Conservation (phyloP, 2,113 vertebrate genomes). For the Astur gentilis region DNA sequence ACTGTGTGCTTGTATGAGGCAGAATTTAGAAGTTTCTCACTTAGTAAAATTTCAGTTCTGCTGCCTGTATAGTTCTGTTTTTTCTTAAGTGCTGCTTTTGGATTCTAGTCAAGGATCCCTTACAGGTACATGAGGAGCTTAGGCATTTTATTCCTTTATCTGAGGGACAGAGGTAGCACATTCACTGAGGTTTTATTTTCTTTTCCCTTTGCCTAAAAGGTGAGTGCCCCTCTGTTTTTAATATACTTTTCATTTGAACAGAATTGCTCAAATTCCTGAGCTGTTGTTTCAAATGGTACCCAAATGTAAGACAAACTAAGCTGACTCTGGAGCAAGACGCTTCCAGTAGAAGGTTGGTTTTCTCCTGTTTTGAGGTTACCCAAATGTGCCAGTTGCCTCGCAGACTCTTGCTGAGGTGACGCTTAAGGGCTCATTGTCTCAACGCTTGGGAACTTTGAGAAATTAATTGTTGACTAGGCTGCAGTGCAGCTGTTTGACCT, state of each 20-base stretch:
- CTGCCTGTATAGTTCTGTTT: neutral
- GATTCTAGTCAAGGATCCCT: neutral
- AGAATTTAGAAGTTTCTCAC: neutral
- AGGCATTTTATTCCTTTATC: neutral
- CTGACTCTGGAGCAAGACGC: neutral
- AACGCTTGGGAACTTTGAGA: neutral
- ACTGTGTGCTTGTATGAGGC: neutral
- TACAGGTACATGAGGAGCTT: neutral
- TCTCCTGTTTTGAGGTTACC: neutral
- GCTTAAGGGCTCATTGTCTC: neutral
- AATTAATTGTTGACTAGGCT: neutral
- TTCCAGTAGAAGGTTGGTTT: neutral
- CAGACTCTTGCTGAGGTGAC: neutral
- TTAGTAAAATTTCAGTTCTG: neutral
- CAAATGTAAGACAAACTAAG: neutral
- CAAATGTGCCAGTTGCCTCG: neutral
- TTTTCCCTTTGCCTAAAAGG: neutral
- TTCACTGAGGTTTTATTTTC: neutral
- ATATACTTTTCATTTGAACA: neutral
- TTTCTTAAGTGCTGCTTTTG: neutral
- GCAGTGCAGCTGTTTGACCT: neutral
- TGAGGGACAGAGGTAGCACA: neutral
- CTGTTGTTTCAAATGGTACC: neutral
- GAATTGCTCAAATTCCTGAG: neutral
- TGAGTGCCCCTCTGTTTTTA: neutral